phyloP scores from a whole-genome alignment of 2,888 invertebrate genomes.

The Brachyopa scutellaris region DNA sequence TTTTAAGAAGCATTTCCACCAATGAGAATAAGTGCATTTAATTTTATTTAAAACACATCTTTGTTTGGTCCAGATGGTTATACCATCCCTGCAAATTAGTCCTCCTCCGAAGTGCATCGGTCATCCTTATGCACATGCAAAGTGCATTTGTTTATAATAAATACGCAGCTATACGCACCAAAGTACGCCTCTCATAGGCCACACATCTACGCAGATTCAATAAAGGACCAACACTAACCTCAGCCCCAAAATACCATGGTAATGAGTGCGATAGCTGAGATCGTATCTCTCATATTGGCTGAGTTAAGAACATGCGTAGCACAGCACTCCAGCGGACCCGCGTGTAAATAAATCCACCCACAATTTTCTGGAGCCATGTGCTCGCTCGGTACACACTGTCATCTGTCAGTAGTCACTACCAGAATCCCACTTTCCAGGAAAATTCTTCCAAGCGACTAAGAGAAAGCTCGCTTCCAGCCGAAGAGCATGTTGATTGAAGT shows the following conservation, averaged over 20 bases:
- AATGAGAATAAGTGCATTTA: neutral
- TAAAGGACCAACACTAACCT: conserved; percentile 69
- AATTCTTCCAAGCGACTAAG: conserved; percentile 41
- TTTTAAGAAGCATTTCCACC: neutral
- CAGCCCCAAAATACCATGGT: conserved; percentile 55
- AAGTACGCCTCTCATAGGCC: conserved; percentile 72
- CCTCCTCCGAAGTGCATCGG: conserved; percentile 5
- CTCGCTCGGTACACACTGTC: conserved; percentile 28
- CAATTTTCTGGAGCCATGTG: conserved; percentile 53
- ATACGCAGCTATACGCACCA: conserved; percentile 67
- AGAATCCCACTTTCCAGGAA: conserved; percentile 7
- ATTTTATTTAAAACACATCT: conserved; percentile 1
- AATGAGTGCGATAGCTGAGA: conserved; percentile 71
- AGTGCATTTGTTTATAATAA: conserved; percentile 70
- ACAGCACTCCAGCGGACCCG: conserved; percentile 43
- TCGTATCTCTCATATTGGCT: conserved; percentile 72
- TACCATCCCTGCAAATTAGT: conserved; percentile 22
- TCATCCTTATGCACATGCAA: conserved; percentile 38
- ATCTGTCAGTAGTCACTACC: conserved; percentile 6
- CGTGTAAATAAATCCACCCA: conserved; percentile 54
- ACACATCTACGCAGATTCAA: conserved; percentile 72
- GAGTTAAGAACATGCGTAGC: conserved; percentile 70
- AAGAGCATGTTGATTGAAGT: neutral
- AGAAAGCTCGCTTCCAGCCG: conserved; percentile 42
- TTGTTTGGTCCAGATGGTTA: neutral